Percentiles rank a stretch among this genome's conserved stretches.
These are phyloP conservation scores for Ceuthmochares aereus DNA, from an alignment of 2,113 vertebrate genomes.

Conservation along the genomic window DNA sequence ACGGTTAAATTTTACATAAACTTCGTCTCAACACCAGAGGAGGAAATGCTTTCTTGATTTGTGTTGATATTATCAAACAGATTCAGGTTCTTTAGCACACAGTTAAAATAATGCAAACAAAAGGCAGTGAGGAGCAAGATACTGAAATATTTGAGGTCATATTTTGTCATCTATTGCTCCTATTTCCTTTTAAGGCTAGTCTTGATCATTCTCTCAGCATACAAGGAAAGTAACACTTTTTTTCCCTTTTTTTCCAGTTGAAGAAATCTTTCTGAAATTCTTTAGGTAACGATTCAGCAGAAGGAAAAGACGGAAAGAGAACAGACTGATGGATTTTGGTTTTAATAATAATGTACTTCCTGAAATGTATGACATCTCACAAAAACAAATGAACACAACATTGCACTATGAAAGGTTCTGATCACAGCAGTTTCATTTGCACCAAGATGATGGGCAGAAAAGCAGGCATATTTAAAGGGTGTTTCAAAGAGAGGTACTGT, in stretches of 20 bases:
- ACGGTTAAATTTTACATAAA: not conserved
- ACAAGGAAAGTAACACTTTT: not conserved
- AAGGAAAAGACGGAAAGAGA: slow-evolving; percentile 16
- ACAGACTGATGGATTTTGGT: not conserved
- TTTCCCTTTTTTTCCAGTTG: slow-evolving; percentile 52
- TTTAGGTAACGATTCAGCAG: slow-evolving; percentile 49
- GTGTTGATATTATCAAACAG: not conserved
- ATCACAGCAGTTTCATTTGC: not conserved
- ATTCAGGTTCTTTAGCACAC: not conserved
- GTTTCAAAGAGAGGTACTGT: not conserved
- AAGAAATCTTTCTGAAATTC: slow-evolving; percentile 70
- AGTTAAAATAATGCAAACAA: not conserved
- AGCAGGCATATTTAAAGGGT: not conserved
- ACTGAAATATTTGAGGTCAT: not conserved
- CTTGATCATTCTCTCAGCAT: not conserved
- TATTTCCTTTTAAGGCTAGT: not conserved
- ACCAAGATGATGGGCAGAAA: not conserved
- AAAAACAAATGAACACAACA: not conserved
- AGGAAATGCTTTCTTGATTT: not conserved
- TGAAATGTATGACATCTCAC: not conserved
- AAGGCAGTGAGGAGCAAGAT: not conserved
- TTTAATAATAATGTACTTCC: not conserved
- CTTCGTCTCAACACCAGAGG: not conserved
- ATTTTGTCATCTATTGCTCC: not conserved
- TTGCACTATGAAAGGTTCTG: not conserved